Evolutionary conservation across 2,888 invertebrate species (phyloP).

Genomic region (Nudaria mundana): DNA sequence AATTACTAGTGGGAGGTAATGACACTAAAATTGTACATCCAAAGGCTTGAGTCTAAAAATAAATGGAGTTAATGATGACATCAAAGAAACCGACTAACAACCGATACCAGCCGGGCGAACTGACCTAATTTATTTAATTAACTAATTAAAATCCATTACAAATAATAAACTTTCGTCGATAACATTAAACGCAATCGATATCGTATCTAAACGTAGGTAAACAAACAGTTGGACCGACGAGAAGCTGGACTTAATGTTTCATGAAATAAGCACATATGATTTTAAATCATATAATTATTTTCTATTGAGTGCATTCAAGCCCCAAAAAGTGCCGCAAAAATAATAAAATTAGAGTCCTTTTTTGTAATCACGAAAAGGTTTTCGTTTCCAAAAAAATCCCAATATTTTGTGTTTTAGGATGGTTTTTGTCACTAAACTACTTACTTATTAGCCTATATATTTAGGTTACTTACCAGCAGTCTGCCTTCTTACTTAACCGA

Average conservation of each 20-base stretch:
- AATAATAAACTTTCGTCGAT: slow-evolving; percentile 52
- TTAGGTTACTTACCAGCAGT: too few relatives aligned
- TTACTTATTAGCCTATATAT: too few relatives aligned
- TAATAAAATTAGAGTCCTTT: too few relatives aligned
- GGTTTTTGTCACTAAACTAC: too few relatives aligned
- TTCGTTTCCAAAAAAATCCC: too few relatives aligned
- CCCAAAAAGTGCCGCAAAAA: too few relatives aligned
- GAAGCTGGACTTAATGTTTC: slow-evolving; percentile 15
- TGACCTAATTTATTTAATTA: slow-evolving; percentile 71
- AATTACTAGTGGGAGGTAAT: slow-evolving; percentile 35
- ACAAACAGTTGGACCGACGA: slow-evolving; percentile 40
- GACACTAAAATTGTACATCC: slow-evolving; percentile 39
- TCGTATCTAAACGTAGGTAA: slow-evolving; percentile 30
- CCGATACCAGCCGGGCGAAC: slow-evolving; percentile 39
- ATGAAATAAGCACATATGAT: too few relatives aligned
- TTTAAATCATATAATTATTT: too few relatives aligned
- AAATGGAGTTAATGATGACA: slow-evolving; percentile 44
- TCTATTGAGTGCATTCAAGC: too few relatives aligned
- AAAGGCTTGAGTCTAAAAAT: slow-evolving; percentile 42
- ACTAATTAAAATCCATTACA: slow-evolving; percentile 70
- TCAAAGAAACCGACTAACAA: slow-evolving; percentile 60
- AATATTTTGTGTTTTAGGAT: too few relatives aligned
- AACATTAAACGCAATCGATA: slow-evolving; percentile 51
- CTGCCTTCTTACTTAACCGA: too few relatives aligned
- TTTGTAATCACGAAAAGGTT: too few relatives aligned